Conservation (phyloP, 2,113 vertebrate genomes). For the Mus musculus region GRCm39 chr1:141799501-141800000, state of each 20-base stretch:
- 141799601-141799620: no score
- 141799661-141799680: not conserved
- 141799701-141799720: not conserved
- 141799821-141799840: not conserved
- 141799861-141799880: not conserved
- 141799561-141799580: no score
- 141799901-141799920: not conserved
- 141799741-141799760: not conserved
- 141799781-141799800: not conserved
- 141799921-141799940: no score
- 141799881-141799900: rapidly evolving
- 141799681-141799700: not conserved
- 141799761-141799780: not conserved
- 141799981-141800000: not conserved
- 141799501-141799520: no score
- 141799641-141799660: not conserved
- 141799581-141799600: no score
- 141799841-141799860: not conserved
- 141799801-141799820: not conserved
- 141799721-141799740: not conserved
- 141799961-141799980: not conserved
- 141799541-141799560: no score
- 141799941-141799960: no score
- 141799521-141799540: no score
- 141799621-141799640: not conserved